Evolutionary conservation across 2,113 vertebrate species (phyloP).

Genomic region (Pogona vitticeps): DNA sequence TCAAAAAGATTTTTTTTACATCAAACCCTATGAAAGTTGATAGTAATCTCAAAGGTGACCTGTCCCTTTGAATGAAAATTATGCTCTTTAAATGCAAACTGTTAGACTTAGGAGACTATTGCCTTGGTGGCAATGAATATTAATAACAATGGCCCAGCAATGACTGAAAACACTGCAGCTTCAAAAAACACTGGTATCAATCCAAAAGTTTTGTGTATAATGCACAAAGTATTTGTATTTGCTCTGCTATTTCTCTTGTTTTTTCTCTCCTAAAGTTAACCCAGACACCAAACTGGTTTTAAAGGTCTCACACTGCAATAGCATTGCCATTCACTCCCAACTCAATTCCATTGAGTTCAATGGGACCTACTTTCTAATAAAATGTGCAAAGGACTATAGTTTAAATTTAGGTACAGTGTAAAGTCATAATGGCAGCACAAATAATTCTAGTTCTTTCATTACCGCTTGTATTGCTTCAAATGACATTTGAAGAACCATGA

Average conservation of each 20-base stretch:
- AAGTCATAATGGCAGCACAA: not conserved
- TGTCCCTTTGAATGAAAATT: slow-evolving; percentile 20
- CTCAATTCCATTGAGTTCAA: not conserved
- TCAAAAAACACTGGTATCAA: not conserved
- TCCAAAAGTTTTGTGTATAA: not conserved
- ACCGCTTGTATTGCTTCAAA: not conserved
- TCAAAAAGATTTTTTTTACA: slow-evolving; percentile 9
- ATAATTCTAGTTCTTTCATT: not conserved
- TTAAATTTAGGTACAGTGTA: not conserved
- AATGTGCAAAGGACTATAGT: not conserved
- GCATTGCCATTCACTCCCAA: too few relatives aligned
- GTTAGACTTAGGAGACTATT: not conserved
- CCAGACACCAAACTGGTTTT: not conserved
- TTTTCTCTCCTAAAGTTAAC: not conserved
- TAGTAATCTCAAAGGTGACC: slow-evolving; percentile 24
- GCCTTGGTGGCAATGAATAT: not conserved
- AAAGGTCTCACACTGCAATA: not conserved
- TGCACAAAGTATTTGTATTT: not conserved
- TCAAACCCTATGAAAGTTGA: slow-evolving; percentile 5
- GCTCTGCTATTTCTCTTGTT: not conserved
- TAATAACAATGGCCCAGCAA: not conserved
- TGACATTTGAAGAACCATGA: not conserved
- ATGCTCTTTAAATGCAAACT: slow-evolving; percentile 20
- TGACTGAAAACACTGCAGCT: not conserved
- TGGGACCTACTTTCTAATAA: not conserved